Base-by-base conservation (phyloP, 2,113 vertebrate species). In the Engraulis encrasicolus region DNA sequence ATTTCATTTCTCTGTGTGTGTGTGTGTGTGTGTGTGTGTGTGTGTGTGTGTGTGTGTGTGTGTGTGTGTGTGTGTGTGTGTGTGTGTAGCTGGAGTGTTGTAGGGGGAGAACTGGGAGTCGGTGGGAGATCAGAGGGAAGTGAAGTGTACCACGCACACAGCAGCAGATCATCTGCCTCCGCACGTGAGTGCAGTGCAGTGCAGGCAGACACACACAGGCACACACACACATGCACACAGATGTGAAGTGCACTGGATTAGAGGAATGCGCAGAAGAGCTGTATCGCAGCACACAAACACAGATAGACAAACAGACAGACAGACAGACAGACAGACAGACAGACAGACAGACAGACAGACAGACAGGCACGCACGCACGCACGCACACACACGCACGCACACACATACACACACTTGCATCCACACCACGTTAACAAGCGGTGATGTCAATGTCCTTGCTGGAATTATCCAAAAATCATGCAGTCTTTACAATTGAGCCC, bases 231-330 rank as follows among this genome's bases (percentile, higher is more conserved):
- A 74, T 17, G 12, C 27, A 79, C 83, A 85, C 91, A 93, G 92
- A 92, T 94, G 92, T 92, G 91, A 86, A 88, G 88, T 71, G 71
- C 85, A 87, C 23, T 48, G 92, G 92, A 93, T 94, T 94, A 93
- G 87, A 90, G 87, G 86, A 89, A 81, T 74, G 66, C 15, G 66
- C 31, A 45, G 84, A 89, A 84, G 80, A 88, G 86, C 82, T 38
- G 66, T 84, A 45, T 50, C 71, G 81, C 61, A 74, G 61, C 49
- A 50, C 40, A 45, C 40, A 9, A 3, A 11, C 15, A 48, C 49
- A 45, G 4, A 45, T 9, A 45, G 4, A 45, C 40, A 45, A 5
- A 45, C 40, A 45, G 4, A 45, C 40, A 45, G 4, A 45, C 40
- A 45, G 4, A 45, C 40, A 45, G 4, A 45, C 40, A 45, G 4